Base-by-base conservation (phyloP, 2,113 vertebrate genomes). In the Nothoprocta perdicaria region DNA sequence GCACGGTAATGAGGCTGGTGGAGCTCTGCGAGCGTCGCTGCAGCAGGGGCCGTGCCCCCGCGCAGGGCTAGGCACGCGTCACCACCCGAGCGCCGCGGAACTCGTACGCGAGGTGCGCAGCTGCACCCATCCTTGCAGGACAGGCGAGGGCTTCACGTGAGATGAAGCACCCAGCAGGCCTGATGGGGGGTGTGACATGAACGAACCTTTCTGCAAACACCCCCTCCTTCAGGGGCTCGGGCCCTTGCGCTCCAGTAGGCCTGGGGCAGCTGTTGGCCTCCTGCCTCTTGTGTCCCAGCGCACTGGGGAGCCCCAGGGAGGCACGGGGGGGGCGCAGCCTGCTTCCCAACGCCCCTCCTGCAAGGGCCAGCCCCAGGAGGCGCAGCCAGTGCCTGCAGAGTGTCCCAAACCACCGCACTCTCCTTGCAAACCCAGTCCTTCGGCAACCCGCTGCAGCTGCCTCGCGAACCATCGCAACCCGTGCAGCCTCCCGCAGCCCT, bases 141-240 rank as follows among this genome's bases (percentile, higher is more conserved):
- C 46, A 74, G 73, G 73, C 61, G 3, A 5, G 6, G 31, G 60
- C 61, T n/a, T 2, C 19, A n/a, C 6, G 18, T 46, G 5, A 27
- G 33, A 38, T 10, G 57, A 63, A n/a, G 21, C 6, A 10, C 0
- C 35, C 1, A 55, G 29, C 27, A 7, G 7, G 15, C 53, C 27
- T 3, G 12, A 2, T 27, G 31, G 10, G 67, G 26, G 45, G 7
- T 2, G 26, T 0, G 15, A 41, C 1, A 12, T 1, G 9, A 5
- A 14, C 7, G 3, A 50, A 62, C 23, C 19, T 31, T 69, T 23
- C 27, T 0, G 1, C 52, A 55, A 55, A 55, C 52, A 29, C 27
- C 26, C 52, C 14, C 15, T 31, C 7, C 8, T 29, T 31, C 27
- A 31, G 15, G 53, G 14, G 24, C 50, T 26, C 3, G 50, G 50